phyloP scores from a whole-genome alignment of 2,888 invertebrate genomes.

The Oscheius sp. region DNA sequence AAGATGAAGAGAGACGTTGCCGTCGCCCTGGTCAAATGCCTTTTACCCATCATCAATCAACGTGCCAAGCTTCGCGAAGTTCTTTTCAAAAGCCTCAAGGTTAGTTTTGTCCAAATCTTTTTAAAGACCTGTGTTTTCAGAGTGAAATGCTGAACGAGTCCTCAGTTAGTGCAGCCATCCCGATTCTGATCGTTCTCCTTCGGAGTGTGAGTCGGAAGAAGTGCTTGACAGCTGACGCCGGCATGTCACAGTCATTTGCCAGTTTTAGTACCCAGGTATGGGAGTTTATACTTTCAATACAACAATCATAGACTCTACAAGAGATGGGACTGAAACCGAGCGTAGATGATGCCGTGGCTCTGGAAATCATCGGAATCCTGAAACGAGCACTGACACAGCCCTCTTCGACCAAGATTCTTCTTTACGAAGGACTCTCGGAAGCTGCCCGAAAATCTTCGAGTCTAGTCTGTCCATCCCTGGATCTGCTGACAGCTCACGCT shows the following conservation, averaged over 20 bases:
- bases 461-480: constrained; percentile 48
- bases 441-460: constrained; percentile 43
- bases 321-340: constrained; percentile 47
- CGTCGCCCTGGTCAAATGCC: constrained; percentile 59
- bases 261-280: constrained; percentile 50
- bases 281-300: too few relatives aligned
- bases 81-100: constrained; percentile 57
- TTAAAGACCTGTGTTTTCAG: constrained; percentile 15
- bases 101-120: constrained; percentile 1
- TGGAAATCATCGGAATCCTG: constrained; percentile 52
- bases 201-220: constrained; percentile 46
- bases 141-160: constrained; percentile 46
- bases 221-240: constrained; percentile 38
- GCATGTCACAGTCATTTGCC: constrained; percentile 53
- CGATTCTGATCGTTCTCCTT: constrained; percentile 48
- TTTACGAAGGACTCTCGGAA: constrained; percentile 51
- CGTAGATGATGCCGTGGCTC: constrained; percentile 44
- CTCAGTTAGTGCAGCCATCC: constrained; percentile 48
- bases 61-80: constrained; percentile 50
- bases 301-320: constrained; percentile 24
- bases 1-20: constrained; percentile 56
- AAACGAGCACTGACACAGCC: constrained; percentile 48
- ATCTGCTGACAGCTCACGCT: constrained; percentile 48
- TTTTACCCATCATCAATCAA: constrained; percentile 63
- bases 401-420: constrained; percentile 40